These are phyloP conservation scores for Podarcis raffonei DNA, from an alignment of 2,113 vertebrate genomes.

Conservation along the genomic window DNA sequence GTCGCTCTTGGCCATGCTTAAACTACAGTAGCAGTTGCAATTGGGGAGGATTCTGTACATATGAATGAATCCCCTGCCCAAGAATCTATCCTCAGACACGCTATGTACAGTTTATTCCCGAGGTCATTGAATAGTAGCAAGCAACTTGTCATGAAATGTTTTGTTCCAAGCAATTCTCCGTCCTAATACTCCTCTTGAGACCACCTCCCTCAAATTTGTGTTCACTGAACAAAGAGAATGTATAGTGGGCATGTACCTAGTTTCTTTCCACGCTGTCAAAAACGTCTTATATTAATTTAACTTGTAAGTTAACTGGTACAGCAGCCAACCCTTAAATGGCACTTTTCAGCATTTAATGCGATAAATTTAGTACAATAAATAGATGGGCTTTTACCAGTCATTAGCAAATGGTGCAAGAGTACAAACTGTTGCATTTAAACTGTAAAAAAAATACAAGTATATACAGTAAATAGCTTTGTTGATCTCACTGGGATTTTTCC, in stretches of 20 bases:
- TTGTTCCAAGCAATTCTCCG: not conserved
- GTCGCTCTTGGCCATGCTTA: constrained; percentile 52
- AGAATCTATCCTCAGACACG: constrained; percentile 8
- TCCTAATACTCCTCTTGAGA: rapidly evolving
- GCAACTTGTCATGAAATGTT: not conserved
- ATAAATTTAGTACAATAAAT: not conserved
- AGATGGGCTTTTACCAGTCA: not conserved
- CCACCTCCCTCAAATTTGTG: not conserved
- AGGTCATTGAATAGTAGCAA: constrained; percentile 35
- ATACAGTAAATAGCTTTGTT: not conserved
- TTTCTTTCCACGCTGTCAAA: not conserved
- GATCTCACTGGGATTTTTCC: too few relatives aligned
- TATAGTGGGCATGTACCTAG: not conserved
- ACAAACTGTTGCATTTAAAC: not conserved
- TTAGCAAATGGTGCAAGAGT: not conserved
- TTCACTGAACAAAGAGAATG: not conserved
- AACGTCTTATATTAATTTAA: constrained; percentile 10
- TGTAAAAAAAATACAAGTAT: not conserved
- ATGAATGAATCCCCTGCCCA: constrained; percentile 22
- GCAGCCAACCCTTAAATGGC: not conserved
- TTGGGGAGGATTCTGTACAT: constrained; percentile 19
- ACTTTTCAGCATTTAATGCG: not conserved
- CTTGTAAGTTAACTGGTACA: not conserved
- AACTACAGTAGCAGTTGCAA: constrained; percentile 50
- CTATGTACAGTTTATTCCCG: constrained; percentile 32